Evolutionary conservation across 2,113 vertebrate species (phyloP).

Genomic region (Bombycilla garrulus): DNA sequence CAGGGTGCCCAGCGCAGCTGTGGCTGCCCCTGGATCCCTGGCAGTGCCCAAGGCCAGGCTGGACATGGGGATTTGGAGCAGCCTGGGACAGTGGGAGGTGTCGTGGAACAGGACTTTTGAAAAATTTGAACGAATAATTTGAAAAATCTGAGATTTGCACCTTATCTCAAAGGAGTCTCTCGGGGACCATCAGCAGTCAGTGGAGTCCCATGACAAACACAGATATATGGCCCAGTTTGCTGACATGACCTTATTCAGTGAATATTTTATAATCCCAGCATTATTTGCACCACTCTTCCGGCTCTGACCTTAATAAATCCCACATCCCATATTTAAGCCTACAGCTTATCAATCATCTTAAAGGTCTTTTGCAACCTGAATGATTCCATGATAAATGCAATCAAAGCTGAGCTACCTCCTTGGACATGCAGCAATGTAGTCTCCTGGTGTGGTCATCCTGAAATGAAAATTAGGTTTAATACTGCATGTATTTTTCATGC

Average conservation of each 20-base stretch:
- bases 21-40: background rate
- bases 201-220: background rate
- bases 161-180: background rate
- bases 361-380: background rate
- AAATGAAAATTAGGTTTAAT: background rate
- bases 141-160: background rate
- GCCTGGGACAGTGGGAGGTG: accelerated
- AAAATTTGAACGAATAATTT: background rate
- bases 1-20: background rate
- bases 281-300: background rate
- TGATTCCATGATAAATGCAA: background rate
- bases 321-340: background rate
- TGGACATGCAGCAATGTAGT: accelerated
- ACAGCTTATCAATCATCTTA: background rate
- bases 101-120: background rate
- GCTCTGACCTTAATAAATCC: background rate
- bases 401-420: background rate
- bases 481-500: background rate
- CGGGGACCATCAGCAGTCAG: background rate
- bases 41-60: accelerated
- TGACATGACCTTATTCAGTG: background rate
- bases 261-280: background rate
- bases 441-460: background rate
- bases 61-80: background rate
- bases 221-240: background rate